Evolutionary conservation across 2,888 invertebrate genomes (phyloP).

Genomic region (Pollenia griseotomentosa): DNA sequence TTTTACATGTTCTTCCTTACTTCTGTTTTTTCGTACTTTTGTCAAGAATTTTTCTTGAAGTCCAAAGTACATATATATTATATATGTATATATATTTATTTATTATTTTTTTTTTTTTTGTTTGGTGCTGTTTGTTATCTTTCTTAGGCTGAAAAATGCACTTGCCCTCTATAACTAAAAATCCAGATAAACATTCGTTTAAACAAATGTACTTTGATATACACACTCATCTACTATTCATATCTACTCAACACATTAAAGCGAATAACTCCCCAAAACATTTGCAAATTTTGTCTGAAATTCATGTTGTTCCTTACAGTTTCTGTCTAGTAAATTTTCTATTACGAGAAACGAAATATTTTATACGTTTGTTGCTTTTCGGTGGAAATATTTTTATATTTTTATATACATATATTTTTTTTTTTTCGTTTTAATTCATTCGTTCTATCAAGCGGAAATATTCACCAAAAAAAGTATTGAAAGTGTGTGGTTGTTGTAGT

Average conservation of each 20-base stretch:
- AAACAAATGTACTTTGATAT: not conserved
- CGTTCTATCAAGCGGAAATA: constrained; percentile 72
- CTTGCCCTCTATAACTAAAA: constrained; percentile 61
- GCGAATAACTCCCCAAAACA: constrained; percentile 37
- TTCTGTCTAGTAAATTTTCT: constrained; percentile 60
- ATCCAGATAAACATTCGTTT: constrained; percentile 46
- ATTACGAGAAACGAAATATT: constrained; percentile 46
- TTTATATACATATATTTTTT: constrained; percentile 31
- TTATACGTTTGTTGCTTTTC: constrained; percentile 49
- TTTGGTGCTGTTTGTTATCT: constrained; percentile 59
- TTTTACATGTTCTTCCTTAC: no score
- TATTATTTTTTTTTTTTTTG: no score
- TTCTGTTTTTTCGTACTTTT: no score
- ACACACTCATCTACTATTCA: not conserved
- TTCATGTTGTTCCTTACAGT: constrained; percentile 63
- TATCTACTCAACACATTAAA: not conserved
- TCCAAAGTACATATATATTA: no score
- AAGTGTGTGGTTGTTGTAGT: constrained; percentile 67
- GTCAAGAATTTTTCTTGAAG: no score
- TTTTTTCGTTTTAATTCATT: constrained; percentile 69
- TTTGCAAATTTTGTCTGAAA: constrained; percentile 52
- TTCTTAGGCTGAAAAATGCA: constrained; percentile 72
- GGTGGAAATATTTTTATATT: constrained; percentile 42
- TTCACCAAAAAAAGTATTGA: constrained; percentile 39
- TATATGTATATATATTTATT: no score